Evolutionary conservation across 1,140 invertebrate genomes (phyloP), one percentile per base, ranked within the genome.

Genomic region (Diorhabda carinulata): DNA sequence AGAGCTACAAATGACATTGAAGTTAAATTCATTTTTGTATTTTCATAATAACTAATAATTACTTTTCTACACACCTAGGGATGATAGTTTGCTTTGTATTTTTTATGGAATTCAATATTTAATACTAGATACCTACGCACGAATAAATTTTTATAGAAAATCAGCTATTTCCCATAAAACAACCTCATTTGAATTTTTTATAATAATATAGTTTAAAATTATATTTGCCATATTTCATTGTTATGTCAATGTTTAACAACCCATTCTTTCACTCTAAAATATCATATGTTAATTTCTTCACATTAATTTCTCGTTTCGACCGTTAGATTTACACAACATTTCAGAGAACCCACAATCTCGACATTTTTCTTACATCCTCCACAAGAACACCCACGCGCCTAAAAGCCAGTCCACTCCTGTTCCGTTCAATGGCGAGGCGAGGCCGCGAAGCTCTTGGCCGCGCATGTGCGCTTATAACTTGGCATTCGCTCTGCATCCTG

Each of bases 361-460:
- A 44, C 61, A 62, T 62, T 62, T 62, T 59, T 62, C 43, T 43
- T 25, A 43, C 61, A 6, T 10, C 61, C 61, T 43, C 61, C 61
- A 44, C 61, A 62, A 52, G n/a, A 52, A 62, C 61, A 57, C 64
- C 47, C 47, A 56, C 64, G 47, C 47, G 67, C 69, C 74, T 76
- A 68, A 56, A n/a, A 64, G 43, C 61, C 65, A 68, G 64, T 66
- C 70, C 59, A 44, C 66, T n/a, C n/a, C 61, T 58, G 61, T 63
- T 45, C 25, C 10, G 42, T 25, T 47, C 70, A 25, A 63, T 62
- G 42, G 61, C 44, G 66, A 43, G 66, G 25, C 57, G 61, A 41
- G 41, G 62, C 69, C 40, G 66, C 61, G 52, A 52, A 47, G 59
- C 56, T 47, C 10, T 64, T 40, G 64, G 5, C 43, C 67, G 61